Percentiles rank a stretch among this genome's conserved stretches.
Evolutionary conservation across 2,113 vertebrate species (phyloP).

Genomic region (Hymenochirus boettgeri): DNA sequence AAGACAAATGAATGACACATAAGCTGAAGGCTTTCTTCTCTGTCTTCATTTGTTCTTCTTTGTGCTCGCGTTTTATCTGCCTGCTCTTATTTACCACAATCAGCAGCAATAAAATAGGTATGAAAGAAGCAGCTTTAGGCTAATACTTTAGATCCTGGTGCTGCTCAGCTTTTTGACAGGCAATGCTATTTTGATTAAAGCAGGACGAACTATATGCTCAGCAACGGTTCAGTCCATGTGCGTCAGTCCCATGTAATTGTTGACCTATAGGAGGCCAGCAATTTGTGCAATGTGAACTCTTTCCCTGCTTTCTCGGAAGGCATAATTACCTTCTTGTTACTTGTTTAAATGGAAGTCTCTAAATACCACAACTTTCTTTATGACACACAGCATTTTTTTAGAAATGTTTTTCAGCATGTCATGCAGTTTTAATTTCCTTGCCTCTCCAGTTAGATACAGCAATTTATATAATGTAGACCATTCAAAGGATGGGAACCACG

Average conservation of each 20-base stretch:
- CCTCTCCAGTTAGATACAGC: too few species aligned
- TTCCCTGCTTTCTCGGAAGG: constrained; percentile 30
- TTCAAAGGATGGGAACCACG: too few species aligned
- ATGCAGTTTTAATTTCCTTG: too few species aligned
- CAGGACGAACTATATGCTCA: constrained; percentile 10
- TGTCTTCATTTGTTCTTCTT: constrained; percentile 29
- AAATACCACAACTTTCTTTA: constrained; percentile 28
- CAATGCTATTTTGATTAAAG: constrained; percentile 35
- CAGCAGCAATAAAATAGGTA: constrained; percentile 33
- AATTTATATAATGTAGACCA: too few species aligned
- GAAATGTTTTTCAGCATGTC: background rate
- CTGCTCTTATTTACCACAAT: constrained; percentile 28
- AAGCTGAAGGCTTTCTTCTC: constrained; percentile 25
- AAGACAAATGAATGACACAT: constrained; percentile 30
- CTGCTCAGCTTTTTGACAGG: constrained; percentile 23
- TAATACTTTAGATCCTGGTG: constrained; percentile 33
- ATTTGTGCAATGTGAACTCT: constrained; percentile 27
- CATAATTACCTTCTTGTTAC: constrained; percentile 39
- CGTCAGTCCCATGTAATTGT: constrained; percentile 31
- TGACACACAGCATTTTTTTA: background rate
- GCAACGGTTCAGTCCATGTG: constrained; percentile 20
- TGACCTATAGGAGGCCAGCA: constrained; percentile 32
- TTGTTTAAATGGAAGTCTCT: constrained; percentile 21
- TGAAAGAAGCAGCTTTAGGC: constrained; percentile 22
- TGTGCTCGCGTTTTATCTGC: constrained; percentile 9